Evolutionary conservation across 2,888 invertebrate genomes (phyloP), one percentile per base, ranked within the genome.

Genomic region (Fragum whitleyi): DNA sequence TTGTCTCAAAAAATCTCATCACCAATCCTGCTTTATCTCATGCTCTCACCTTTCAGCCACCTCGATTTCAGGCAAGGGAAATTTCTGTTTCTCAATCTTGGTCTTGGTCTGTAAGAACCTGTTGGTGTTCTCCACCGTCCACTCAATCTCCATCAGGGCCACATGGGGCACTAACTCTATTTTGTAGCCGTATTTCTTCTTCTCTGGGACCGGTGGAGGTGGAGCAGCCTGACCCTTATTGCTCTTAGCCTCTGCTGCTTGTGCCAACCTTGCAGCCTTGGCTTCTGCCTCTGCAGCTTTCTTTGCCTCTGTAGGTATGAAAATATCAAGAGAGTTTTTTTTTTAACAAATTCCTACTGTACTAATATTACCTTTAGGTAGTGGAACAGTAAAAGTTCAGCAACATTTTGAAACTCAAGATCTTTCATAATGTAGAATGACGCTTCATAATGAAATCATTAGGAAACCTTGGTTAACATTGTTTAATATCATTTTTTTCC

Each of bases 51-150:
- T 55, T 28, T 78, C 81, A 57, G 79, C 79, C 1, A 85, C 65
- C 47, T 72, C 81, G 21, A 65, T 70, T n/a, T 59, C 62, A 23
- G 77, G 74, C n/a, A 67, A 5, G 6, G 51, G 67, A 59, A 76
- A 79, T 21, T 28, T 55, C 32, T 81, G 71, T 7, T 53, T 67
- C 16, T 61, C 71, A 6, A 47, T 21, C 19, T 21, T 69, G 5
- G 68, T 73, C 14, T 68, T 82, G 2, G 81, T 82, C 19, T 80
- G 21, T 39, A 81, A 70, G 11, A 62, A 65, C 14, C 75, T 26
- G 69, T 85, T 67, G 1, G 85, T 85, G 0, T 55, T 71, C 70
- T 79, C 81, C 16, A 74, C 77, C 5, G 75, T 78, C 85, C 85
- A 85, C 59, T 82, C 81, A 16, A 82, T 75, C 23, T 36, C 69